Conservation (phyloP, 2,113 vertebrate species). For the Desmodus rotundus region DNA sequence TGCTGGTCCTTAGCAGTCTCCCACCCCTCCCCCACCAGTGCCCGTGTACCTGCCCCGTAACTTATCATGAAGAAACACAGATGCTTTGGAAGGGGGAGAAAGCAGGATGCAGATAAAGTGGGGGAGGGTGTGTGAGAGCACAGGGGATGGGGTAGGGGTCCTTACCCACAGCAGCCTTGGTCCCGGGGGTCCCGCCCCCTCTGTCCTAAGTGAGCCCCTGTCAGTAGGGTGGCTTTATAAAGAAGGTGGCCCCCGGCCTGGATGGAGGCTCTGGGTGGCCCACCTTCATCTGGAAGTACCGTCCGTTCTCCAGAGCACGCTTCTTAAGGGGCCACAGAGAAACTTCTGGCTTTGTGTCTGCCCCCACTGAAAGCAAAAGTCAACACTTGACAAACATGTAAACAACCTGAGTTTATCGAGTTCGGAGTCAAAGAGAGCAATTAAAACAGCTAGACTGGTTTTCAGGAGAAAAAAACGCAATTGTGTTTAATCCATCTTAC, state of each 20-base stretch:
- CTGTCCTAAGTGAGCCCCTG: not conserved
- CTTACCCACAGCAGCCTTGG: not conserved
- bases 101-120: not conserved
- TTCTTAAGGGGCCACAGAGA: not conserved
- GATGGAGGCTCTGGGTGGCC: not conserved
- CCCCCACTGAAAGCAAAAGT: not conserved
- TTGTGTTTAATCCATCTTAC: not conserved
- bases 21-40: not conserved
- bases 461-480: not conserved
- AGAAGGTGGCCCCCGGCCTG: not conserved
- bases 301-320: not conserved
- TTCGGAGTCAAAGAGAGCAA: not conserved
- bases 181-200: not conserved
- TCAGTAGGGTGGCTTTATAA: not conserved
- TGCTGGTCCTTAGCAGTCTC: not conserved
- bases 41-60: not conserved
- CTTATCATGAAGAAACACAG: not conserved
- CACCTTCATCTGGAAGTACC: not conserved
- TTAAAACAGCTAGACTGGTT: not conserved
- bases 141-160: not conserved
- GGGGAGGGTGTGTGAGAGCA: not conserved
- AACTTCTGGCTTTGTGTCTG: not conserved
- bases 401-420: not conserved
- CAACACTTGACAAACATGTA: not conserved
- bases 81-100: not conserved